A percentile compares a stretch with the other conserved stretches of the same genome.
phyloP scores from a whole-genome alignment of 2,888 invertebrate species.

The Theretra japonica region DNA sequence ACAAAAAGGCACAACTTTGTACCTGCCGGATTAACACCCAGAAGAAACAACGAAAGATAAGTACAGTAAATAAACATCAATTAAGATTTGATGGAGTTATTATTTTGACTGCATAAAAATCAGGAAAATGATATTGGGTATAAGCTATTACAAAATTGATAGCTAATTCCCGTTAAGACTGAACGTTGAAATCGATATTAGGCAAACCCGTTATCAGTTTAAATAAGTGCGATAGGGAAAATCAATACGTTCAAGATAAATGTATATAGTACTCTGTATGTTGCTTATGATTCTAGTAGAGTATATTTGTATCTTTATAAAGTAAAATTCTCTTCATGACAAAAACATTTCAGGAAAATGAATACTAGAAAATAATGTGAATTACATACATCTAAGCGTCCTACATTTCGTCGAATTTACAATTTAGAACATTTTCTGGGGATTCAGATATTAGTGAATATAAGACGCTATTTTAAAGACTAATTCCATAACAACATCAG shows the following conservation, averaged over 20 bases:
- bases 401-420: not conserved
- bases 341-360: not conserved
- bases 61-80: no score
- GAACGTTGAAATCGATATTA: not conserved
- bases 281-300: not conserved
- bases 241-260: not conserved
- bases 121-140: not conserved
- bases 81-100: no score
- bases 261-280: not conserved
- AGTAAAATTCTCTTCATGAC: no score
- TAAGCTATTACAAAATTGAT: not conserved
- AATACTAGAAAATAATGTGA: not conserved
- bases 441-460: not conserved
- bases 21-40: no score
- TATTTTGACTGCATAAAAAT: no score
- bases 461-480: not conserved
- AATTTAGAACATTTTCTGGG: not conserved
- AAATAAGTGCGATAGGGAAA: slow-evolving; percentile 11
- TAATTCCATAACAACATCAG: not conserved
- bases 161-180: slow-evolving; percentile 18
- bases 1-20: no score
- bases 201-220: slow-evolving; percentile 5
- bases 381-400: not conserved
- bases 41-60: no score
- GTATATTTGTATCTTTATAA: not conserved